Base-by-base conservation (phyloP, 2,113 vertebrate genomes). In the Heterochromis multidens region DNA sequence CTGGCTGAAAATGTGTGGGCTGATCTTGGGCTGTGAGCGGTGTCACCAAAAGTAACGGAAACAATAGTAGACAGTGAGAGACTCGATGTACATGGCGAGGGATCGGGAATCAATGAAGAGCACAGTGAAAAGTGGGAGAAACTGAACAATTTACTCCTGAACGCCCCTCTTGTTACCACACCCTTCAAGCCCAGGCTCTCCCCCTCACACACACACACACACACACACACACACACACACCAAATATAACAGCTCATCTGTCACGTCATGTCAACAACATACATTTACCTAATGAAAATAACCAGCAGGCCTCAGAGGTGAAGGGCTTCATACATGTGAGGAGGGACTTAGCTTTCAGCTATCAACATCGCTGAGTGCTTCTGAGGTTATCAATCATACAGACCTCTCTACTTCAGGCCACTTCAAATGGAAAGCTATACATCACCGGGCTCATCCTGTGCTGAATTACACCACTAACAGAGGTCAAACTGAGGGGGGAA, bases 281-380 rank as follows among this genome's bases (percentile, higher is more conserved):
- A 77, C 91, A 94, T 95, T 94, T 93, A 91, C 86, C 72, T 91
- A 92, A 94, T 94, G 91, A 93, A 92, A 94, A 93, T 76, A 93
- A 87, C 74, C n/a, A 8, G 72, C 90, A 85, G 88, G 86, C 27
- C 33, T 65, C 72, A 33, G 60, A 35, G 82, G 54, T 23, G 56
- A 61, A 54, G 54, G 77, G 84, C 33, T 33, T 56, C 46, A 2
- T n/a, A 17, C 67, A 43, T 29, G 7, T 4, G 40, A 40, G 74
- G 62, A 59, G 76, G 83, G 49, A 54, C 72, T 80, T 77, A 37
- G 79, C 78, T 12, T 80, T 58, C 35, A n/a, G 83, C 77, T 88
- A 87, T 90, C 88, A 72, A 12, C 85, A 86, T 91, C 90, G 84
- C 87, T 94, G 89, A 95, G 90, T 92, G 91, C 87, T 80, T 77